Conservation (phyloP, 2,113 vertebrate genomes). For the Lepisosteus oculatus region DNA sequence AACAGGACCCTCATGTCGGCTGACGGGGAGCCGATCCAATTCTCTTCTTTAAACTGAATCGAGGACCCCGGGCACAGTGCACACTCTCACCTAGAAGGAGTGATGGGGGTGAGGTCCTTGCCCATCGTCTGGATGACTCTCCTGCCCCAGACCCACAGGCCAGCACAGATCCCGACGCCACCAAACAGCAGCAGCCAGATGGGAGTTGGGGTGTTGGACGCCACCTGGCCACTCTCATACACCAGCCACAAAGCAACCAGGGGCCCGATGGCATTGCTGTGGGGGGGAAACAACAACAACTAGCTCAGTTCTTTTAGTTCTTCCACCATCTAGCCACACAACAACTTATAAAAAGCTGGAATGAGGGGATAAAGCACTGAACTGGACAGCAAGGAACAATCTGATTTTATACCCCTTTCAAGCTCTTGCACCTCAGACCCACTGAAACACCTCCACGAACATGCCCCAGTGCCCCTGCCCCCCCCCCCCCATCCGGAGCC, state of each 20-base stretch:
- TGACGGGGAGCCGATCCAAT: conserved; percentile 18
- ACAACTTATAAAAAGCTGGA: not conserved
- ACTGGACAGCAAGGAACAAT: not conserved
- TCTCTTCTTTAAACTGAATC: no score
- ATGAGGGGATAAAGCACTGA: no score
- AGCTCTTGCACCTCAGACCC: no score
- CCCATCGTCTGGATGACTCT: conserved; percentile 97
- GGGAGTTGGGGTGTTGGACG: conserved; percentile 72
- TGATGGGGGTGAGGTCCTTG: conserved; percentile 93
- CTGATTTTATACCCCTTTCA: no score
- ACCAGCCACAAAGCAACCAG: conserved; percentile 87
- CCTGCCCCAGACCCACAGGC: conserved; percentile 95
- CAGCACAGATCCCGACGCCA: conserved; percentile 83
- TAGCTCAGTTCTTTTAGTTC: not conserved
- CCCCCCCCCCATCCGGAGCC: not conserved
- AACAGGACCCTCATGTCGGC: conserved; percentile 12
- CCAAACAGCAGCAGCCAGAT: conserved; percentile 92
- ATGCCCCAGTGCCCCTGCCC: no score
- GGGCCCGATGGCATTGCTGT: conserved; percentile 93
- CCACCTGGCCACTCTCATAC: conserved; percentile 70
- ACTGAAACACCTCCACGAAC: no score
- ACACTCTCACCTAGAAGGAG: conserved; percentile 82
- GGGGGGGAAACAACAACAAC: conserved; percentile 11
- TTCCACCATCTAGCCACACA: not conserved
- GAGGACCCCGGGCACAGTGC: no score